Evolutionary conservation across 2,888 invertebrate genomes (phyloP).

Genomic region (Cylloceria caligata): DNA sequence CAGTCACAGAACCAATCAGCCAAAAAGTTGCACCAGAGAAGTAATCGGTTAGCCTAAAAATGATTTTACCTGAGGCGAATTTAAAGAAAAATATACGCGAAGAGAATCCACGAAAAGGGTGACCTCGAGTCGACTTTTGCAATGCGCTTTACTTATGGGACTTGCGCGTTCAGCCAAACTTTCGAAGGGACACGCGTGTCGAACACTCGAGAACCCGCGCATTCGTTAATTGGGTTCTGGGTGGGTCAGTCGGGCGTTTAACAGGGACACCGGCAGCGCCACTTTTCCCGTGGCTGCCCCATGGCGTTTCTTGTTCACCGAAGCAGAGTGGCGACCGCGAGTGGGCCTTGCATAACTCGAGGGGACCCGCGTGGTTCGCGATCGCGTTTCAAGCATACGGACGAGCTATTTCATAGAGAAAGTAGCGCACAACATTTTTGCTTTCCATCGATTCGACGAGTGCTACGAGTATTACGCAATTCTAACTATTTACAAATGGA

Average conservation of each 20-base stretch:
- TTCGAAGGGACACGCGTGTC: constrained; percentile 23
- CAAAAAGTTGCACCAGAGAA: too few species aligned
- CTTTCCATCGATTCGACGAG: constrained; percentile 80
- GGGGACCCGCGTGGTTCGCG: constrained; percentile 38
- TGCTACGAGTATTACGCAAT: constrained; percentile 68
- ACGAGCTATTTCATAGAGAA: constrained; percentile 84
- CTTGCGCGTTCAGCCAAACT: constrained; percentile 1
- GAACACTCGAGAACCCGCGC: background rate
- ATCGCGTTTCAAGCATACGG: constrained; percentile 70
- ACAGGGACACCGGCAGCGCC: background rate
- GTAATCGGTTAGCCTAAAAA: too few species aligned
- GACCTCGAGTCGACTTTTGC: background rate
- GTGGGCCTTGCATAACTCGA: constrained; percentile 80
- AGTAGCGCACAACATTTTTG: constrained; percentile 75
- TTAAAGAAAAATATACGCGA: background rate
- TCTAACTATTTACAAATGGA: constrained; percentile 65
- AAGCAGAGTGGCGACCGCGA: constrained; percentile 19
- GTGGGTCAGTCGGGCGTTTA: constrained; percentile 49
- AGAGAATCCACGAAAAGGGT: background rate
- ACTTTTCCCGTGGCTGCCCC: background rate
- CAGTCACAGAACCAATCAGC: background rate
- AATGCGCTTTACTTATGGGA: constrained; percentile 12
- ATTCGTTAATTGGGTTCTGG: constrained; percentile 42
- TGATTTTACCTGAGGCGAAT: background rate
- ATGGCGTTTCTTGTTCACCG: constrained; percentile 49